These are phyloP conservation scores for Myiagra hebetior DNA, from an alignment of 2,113 vertebrate species.

Conservation along the genomic window DNA sequence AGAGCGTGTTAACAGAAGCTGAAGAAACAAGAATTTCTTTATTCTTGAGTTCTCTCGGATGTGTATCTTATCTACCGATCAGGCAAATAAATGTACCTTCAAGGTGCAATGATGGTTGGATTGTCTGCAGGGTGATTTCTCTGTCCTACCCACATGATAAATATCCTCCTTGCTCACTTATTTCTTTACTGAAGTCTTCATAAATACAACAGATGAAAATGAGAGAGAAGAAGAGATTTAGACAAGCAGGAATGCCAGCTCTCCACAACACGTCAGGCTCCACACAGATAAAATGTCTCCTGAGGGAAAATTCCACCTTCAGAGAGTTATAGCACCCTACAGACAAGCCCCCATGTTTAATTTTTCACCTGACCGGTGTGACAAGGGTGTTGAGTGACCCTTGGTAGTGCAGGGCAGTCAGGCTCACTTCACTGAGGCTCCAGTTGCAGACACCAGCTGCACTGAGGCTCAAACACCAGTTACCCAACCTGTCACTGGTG, in stretches of 20 bases:
- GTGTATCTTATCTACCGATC: background rate
- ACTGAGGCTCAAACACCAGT: background rate
- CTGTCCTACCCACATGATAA: background rate
- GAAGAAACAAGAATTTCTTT: background rate
- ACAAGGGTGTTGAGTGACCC: accelerated
- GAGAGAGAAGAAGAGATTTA: background rate
- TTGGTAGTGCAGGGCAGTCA: background rate
- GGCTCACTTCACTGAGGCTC: background rate
- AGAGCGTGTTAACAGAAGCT: background rate
- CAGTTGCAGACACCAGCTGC: background rate
- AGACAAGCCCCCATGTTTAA: background rate
- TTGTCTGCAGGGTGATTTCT: background rate
- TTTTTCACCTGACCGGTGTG: background rate
- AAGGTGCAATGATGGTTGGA: background rate
- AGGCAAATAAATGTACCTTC: background rate
- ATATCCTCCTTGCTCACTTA: background rate
- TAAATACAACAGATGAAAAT: background rate
- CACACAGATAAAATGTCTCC: background rate
- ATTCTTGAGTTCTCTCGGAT: background rate
- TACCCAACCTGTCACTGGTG: background rate
- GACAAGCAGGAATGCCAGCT: background rate
- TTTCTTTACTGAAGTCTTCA: background rate
- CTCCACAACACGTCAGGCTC: background rate
- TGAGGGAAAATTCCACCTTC: background rate
- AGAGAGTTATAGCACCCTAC: background rate